Base-by-base conservation (phyloP, 2,888 invertebrate genomes). In the Drosophila tanythrix region DNA sequence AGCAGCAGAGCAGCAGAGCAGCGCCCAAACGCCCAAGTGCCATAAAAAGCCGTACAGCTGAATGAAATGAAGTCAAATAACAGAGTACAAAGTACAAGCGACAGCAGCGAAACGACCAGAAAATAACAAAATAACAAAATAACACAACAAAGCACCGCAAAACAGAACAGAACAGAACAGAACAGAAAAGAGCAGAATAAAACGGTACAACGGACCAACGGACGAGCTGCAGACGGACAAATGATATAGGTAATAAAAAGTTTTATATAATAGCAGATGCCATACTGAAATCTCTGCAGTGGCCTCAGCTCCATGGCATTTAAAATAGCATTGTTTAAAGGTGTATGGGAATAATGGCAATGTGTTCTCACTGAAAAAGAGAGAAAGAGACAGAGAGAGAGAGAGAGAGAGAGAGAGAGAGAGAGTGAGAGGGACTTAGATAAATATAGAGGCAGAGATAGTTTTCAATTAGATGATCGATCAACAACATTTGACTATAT, bases 171-270 rank as follows among this genome's bases (percentile, higher is more conserved):
- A 21, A 21, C 18, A 31, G 2, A 11, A 25, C 51, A 21, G 21
- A 35, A 38, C 5, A 33, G 33, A n/a, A 31, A 33, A 51, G 38
- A 35, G 36, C 18, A 33, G 3, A 13, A 27, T 46, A 25, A 6
- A 33, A 48, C 18, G 5, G 11, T 5, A 46, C 21, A 7, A 15
- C 25, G 25, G 35, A 40, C 29, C 61, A 31, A 25, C 46, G 25
- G 46, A 46, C 46, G n/a, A 11, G 13, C 15, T n/a, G 61, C 65
- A 55, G 65, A 8, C 31, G 57, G 33, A 8, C 57, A 52, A 73
- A 67, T 81, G 70, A 78, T 79, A 84, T 81, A 50, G 83, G 81
- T 66, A 85, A 88, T 88, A 84, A 84, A 84, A 88, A 88, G 74
- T 85, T 82, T 82, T 83, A 73, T 71, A 79, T 70, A 82, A 73